A percentile compares a stretch with the other conserved stretches of the same genome.
Conservation (phyloP, 2,888 invertebrate genomes). For the Miltochrista miniata region DNA sequence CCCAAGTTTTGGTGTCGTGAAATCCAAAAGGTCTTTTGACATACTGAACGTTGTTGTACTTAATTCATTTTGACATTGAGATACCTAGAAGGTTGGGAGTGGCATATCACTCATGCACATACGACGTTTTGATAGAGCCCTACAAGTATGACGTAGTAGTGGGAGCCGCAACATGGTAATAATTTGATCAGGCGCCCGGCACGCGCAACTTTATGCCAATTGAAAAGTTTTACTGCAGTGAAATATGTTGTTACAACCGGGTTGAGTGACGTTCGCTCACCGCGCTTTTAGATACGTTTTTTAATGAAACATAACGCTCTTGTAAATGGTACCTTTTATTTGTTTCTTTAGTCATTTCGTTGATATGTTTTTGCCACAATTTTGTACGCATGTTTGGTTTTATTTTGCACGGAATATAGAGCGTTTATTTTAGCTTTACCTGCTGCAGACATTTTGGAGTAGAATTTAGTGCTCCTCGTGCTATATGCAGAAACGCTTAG, state of each 20-base stretch:
- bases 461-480: no score
- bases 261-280: slow-evolving; percentile 45
- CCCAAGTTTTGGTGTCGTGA: slow-evolving; percentile 23
- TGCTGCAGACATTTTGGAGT: no score
- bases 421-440: no score
- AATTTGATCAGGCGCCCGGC: slow-evolving; percentile 77
- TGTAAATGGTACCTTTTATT: slow-evolving; percentile 15
- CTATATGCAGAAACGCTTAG: no score
- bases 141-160: slow-evolving; percentile 56
- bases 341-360: no score
- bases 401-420: no score
- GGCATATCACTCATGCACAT: slow-evolving; percentile 32
- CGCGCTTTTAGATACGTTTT: slow-evolving; percentile 39
- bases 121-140: slow-evolving; percentile 45
- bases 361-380: no score
- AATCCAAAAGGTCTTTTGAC: slow-evolving; percentile 39
- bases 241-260: slow-evolving; percentile 50
- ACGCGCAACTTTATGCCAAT: slow-evolving; percentile 72
- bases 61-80: slow-evolving; percentile 42
- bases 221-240: slow-evolving; percentile 67
- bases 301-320: slow-evolving; percentile 37
- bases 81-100: slow-evolving; percentile 23
- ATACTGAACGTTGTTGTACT: slow-evolving; percentile 23
- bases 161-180: slow-evolving; percentile 73
- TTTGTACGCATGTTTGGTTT: no score